These are phyloP conservation scores for Eupsittula cactorum DNA, from an alignment of 2,113 vertebrate species.

Conservation along the genomic window DNA sequence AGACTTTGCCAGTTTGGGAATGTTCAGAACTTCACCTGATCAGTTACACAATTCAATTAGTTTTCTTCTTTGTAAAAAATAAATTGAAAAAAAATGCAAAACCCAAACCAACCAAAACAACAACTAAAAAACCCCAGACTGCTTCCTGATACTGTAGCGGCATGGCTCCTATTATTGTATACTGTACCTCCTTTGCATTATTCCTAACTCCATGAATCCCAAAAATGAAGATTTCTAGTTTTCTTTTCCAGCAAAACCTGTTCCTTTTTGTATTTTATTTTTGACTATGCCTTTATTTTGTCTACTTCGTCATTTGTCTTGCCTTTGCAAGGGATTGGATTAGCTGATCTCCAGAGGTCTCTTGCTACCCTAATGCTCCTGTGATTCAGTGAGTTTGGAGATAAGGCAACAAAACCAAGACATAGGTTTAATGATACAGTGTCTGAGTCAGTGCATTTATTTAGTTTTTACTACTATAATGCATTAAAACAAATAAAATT, in stretches of 20 bases:
- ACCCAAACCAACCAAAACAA: background rate
- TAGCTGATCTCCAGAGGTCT: background rate
- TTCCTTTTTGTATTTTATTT: background rate
- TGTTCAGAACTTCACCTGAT: background rate
- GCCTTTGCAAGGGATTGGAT: background rate
- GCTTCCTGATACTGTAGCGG: background rate
- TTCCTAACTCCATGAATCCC: background rate
- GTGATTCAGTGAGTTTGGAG: background rate
- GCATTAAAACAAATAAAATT: background rate
- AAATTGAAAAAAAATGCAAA: background rate
- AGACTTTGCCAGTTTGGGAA: background rate
- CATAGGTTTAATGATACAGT: background rate
- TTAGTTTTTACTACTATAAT: background rate
- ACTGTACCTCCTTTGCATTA: background rate
- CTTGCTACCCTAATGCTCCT: background rate
- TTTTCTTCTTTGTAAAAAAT: background rate
- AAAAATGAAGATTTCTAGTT: background rate
- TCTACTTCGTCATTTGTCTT: background rate
- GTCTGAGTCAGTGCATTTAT: background rate
- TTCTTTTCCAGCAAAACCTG: background rate
- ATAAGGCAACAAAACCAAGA: background rate
- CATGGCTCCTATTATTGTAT: background rate
- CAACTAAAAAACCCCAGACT: background rate
- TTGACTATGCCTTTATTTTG: background rate
- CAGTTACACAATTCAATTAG: background rate